Evolutionary conservation across 1,140 invertebrate species (phyloP), one percentile per base, ranked within the genome.

Genomic region (Procambarus virginalis): DNA sequence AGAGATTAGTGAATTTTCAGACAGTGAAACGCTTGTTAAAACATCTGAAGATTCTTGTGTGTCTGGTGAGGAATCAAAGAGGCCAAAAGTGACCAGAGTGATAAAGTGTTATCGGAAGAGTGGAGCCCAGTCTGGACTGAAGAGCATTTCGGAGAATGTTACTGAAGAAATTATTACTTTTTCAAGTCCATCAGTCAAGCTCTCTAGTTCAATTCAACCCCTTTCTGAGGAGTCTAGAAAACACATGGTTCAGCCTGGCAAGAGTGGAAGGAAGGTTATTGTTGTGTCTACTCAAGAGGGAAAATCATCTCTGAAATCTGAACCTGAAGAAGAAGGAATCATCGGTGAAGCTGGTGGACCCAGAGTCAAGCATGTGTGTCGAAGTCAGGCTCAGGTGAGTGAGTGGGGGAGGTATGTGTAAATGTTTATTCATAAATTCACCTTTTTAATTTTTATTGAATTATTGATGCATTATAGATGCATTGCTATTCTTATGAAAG

Each of bases 301-400:
- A 12, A 77, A 78, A 14, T 58, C 68, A 2, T 75, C 55, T n/a
- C 78, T 83, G 34, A 83, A 89, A 48, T 80, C 82, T 6, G 84
- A 90, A 64, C 55, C 49, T 2, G 89, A 90, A 55, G 89, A 90
- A 9, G 85, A 84, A 49, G 75, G 22, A 20, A n/a, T 64, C 20
- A 58, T 82, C 58, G 64, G 55, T 34, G 83, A 86, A 48, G 81
- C 49, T 12, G 86, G 75, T 14, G 91, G 91, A 46, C 91, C 91
- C 6, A 75, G 91, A 55, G 90, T 92, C 12, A 92, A 92, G 58
- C 90, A 91, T 45, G 91, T 92, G 14, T 92, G 91, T 77, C 86
- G 91, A 34, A 92, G 91, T 60, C 88, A 91, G 68, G 91, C 90
- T 46, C 91, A 92, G 89, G 91, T 92, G 34, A 34, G 68, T 73